Conservation (phyloP, 2,797 vertebrate species). For the Myoxocephalus aenaeus region DNA sequence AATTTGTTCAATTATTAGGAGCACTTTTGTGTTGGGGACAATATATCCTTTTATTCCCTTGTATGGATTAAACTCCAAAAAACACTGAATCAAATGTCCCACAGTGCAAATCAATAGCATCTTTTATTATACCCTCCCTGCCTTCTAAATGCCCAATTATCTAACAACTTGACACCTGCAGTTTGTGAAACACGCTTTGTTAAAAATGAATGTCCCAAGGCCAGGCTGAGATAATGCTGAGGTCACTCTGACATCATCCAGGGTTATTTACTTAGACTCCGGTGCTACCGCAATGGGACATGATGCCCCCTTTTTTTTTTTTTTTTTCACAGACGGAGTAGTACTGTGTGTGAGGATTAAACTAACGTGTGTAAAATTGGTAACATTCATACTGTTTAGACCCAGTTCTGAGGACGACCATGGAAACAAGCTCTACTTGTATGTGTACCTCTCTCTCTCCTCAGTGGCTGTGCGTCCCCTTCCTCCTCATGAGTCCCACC, state of each 20-base stretch:
- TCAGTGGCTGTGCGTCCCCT: slow-evolving; percentile 79
- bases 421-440: neutral
- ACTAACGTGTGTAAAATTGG: no score
- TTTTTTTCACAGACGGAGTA: no score
- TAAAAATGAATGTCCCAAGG: neutral
- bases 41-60: neutral
- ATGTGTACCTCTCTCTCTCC: neutral
- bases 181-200: neutral
- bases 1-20: neutral
- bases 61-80: neutral
- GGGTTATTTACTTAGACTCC: neutral
- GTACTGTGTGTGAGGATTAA: no score
- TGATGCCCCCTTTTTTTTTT: no score
- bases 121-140: neutral
- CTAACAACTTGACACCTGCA: neutral
- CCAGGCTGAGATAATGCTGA: neutral
- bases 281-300: no score
- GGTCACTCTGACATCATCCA: neutral
- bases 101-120: neutral
- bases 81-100: neutral
- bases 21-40: neutral
- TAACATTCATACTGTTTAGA: neutral
- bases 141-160: neutral
- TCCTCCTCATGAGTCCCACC: slow-evolving; percentile 75
- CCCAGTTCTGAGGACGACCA: neutral